Base-by-base conservation (phyloP, 2,888 invertebrate genomes). In the Caenorhabditis sinica region DNA sequence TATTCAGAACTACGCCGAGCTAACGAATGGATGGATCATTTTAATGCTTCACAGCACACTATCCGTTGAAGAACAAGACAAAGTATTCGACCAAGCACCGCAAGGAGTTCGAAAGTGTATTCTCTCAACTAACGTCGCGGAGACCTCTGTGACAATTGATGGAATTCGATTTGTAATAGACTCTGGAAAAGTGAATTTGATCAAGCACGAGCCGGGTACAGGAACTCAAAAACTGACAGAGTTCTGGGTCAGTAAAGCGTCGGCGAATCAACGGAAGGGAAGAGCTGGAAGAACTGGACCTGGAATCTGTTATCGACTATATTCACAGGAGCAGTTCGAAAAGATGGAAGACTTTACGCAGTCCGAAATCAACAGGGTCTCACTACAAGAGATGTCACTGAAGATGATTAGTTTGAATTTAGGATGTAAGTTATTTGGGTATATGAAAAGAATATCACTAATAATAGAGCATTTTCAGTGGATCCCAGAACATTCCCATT, bases 61-160 rank as follows among this genome's bases (percentile, higher is more conserved):
- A 76, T 97, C 97, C 0, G 94, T 98, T 0, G 95, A 95, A 72
- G 98, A 99, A 92, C 99, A 99, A 93, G 98, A 99, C 93, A 97
- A 97, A 94, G 97, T 94, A 9, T 99, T 99, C 93, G 97, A 98
- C 93, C 96, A 97, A 92, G 95, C 98, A 0, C 98, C 98, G 0
- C 96, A 97, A 75, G 96, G 97, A 5, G 95, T 97, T 2, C 95
- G 99, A 73, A 99, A 99, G 93, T 98, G 98, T 93, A 97, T 99
- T 83, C 95, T 99, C 0, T 96, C 97, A 0, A 99, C 99, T 0
- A 99, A 99, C 93, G 98, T 99, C 80, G 98, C 99, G 0, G 99
- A 99, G 94, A 99, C 99, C 0, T 98, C 98, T 0, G 96, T 99
- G 4, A 99, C 99, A 0, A 98, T 99, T 74, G 99, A 99, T 93